Evolutionary conservation across 2,888 invertebrate species (phyloP), one percentile per base, ranked within the genome.

Genomic region (Aquatica leii): DNA sequence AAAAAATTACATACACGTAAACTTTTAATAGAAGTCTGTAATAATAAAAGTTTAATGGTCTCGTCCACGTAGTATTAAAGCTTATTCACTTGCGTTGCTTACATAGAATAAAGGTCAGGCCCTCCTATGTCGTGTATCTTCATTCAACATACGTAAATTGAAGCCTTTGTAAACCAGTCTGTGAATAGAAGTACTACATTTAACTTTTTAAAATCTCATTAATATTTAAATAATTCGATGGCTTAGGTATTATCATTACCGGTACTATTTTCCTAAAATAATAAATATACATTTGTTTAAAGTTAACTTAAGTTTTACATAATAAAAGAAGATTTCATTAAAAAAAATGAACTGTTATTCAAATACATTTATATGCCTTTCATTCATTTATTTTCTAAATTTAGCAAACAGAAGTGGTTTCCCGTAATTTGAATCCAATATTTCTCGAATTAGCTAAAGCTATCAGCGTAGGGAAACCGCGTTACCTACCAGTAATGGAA

Each of bases 111-210:
- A 58, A 67, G 68, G 67, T 66, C 67, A 66, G 71, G 65, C 66
- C 73, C 73, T 71, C 73, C 73, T 67, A 66, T 70, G 69, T 69
- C 73, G 58, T 73, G 73, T 73, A 71, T 64, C 67, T 60, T 66
- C 66, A 72, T 73, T 73, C 73, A 72, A 67, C 68, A 66, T 65
- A 67, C 69, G 73, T 65, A 73, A 73, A 73, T 73, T 72, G 71
- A 65, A 59, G 59, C 62, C 70, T 70, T 70, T 70, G 70, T 69
- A 64, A 60, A 57, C 65, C 56, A 61, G 65, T 61, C 62, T 65
- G 65, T 68, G 70, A 68, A 70, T 70, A 69, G 67, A 58, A 62
- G 62, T 59, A 65, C 65, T 58, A 65, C 62, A 65, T 69, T 66
- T 67, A 66, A 61, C 64, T 43, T 58, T 66, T 61, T 66, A 43